Percentiles rank a stretch among this genome's conserved stretches.
Evolutionary conservation across 53 echinoderm and acorn worm species (phyloP).

Genomic region (Holothuria scabra): DNA sequence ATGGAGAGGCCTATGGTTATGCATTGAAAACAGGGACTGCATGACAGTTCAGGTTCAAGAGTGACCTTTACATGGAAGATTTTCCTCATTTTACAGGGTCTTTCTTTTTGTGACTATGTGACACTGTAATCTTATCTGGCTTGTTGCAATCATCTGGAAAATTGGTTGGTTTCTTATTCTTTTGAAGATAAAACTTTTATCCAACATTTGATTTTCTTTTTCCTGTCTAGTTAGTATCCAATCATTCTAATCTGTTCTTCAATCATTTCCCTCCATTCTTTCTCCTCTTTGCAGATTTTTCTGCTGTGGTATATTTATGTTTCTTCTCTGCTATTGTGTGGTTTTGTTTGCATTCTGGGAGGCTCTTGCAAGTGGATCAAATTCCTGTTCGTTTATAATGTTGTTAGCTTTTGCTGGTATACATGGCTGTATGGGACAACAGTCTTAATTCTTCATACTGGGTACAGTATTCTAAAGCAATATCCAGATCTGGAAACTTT

Average conservation of each 20-base stretch:
- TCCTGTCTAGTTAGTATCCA: too few species aligned
- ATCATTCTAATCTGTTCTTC: too few species aligned
- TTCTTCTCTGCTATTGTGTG: neutral
- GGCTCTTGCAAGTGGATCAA: slow-evolving; percentile 16
- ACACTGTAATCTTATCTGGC: slow-evolving; percentile 25
- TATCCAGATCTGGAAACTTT: too few species aligned
- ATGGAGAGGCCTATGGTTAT: too few species aligned
- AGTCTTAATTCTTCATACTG: too few species aligned
- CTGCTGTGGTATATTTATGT: neutral
- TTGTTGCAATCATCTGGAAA: slow-evolving; percentile 1
- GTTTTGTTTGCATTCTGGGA: slow-evolving; percentile 34
- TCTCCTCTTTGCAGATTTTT: neutral
- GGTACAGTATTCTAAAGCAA: too few species aligned
- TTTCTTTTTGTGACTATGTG: neutral
- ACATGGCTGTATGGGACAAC: too few species aligned
- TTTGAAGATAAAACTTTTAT: too few species aligned
- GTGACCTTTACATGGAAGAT: neutral
- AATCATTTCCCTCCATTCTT: neutral
- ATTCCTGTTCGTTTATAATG: slow-evolving; percentile 9
- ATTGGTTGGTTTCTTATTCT: slow-evolving; percentile 40
- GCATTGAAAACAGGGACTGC: too few species aligned
- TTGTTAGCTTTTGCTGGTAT: slow-evolving; percentile 21
- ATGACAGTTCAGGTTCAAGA: slow-evolving; percentile 29
- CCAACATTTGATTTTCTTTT: too few species aligned
- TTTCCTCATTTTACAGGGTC: neutral